A percentile compares a stretch with the other conserved stretches of the same genome.
Evolutionary conservation across 2,113 vertebrate species (phyloP).

Genomic region (Sapayoa aenigma): DNA sequence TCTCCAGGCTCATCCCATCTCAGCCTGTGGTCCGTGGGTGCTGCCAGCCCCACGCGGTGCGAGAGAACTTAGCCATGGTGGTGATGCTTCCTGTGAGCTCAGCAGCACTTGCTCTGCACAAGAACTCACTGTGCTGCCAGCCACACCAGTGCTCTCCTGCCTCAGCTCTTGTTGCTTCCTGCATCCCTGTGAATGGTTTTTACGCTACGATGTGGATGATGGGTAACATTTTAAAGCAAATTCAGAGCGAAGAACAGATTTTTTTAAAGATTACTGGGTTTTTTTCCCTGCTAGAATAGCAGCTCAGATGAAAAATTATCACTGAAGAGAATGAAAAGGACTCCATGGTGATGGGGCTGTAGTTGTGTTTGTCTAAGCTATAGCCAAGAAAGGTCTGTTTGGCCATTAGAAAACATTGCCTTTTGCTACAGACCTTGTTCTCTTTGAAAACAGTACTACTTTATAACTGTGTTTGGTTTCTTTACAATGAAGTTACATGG

Average conservation of each 20-base stretch:
- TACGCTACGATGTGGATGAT: fast-evolving
- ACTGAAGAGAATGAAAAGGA: background rate
- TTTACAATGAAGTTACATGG: background rate
- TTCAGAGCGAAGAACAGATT: background rate
- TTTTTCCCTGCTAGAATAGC: background rate
- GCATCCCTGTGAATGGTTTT: background rate
- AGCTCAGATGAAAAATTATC: background rate
- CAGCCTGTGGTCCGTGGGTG: background rate
- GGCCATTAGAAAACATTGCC: background rate
- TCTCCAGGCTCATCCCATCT: no score
- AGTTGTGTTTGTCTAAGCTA: background rate
- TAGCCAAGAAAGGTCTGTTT: background rate
- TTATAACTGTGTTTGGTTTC: background rate
- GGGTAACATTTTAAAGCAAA: background rate
- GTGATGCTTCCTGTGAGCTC: background rate
- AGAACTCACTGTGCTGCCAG: background rate
- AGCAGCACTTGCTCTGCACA: background rate
- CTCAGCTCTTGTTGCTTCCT: background rate
- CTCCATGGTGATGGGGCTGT: background rate
- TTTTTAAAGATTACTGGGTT: background rate
- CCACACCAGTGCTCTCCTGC: background rate
- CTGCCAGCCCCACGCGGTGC: background rate
- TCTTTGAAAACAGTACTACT: background rate
- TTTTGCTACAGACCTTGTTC: background rate
- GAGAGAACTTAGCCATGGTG: background rate